Conservation (phyloP, 2,113 vertebrate species). For the Pyxicephalus adspersus region DNA sequence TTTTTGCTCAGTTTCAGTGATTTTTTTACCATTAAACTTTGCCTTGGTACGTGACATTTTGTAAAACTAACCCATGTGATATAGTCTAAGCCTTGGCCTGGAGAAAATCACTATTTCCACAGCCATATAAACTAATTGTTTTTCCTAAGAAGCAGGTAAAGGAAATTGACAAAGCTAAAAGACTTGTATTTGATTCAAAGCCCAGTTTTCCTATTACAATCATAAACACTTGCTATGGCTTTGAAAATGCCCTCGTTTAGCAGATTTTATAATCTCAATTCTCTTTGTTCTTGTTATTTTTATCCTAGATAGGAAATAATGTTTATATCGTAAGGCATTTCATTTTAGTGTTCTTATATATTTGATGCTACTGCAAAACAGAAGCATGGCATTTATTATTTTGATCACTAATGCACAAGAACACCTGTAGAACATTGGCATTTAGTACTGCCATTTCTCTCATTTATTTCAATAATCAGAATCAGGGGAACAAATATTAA, state of each 20-base stretch:
- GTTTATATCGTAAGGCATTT: conserved; percentile 35
- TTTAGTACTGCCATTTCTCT: conserved; percentile 40
- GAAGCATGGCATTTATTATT: conserved; percentile 23
- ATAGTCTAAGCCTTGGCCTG: conserved; percentile 24
- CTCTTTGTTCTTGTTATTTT: conserved; percentile 1
- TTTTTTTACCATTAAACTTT: neutral
- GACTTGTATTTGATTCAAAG: conserved; percentile 3
- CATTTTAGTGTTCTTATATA: conserved; percentile 27
- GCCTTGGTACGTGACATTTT: conserved; percentile 11
- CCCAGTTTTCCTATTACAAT: neutral
- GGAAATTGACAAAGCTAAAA: conserved; percentile 30
- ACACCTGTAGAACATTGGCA: conserved; percentile 35
- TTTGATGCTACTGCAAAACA: neutral
- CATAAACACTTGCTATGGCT: conserved; percentile 13
- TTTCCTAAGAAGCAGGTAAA: conserved; percentile 19
- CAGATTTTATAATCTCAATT: conserved; percentile 26
- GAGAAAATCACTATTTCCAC: neutral
- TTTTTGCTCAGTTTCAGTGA: neutral
- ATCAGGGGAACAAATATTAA: conserved; percentile 41
- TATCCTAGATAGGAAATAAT: conserved; percentile 9
- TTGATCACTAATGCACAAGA: neutral
- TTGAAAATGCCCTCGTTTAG: conserved; percentile 34
- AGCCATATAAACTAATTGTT: conserved; percentile 27
- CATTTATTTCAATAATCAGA: conserved; percentile 34
- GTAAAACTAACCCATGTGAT: neutral